Conservation (phyloP, 2,113 vertebrate species). For the Indri indri region DNA sequence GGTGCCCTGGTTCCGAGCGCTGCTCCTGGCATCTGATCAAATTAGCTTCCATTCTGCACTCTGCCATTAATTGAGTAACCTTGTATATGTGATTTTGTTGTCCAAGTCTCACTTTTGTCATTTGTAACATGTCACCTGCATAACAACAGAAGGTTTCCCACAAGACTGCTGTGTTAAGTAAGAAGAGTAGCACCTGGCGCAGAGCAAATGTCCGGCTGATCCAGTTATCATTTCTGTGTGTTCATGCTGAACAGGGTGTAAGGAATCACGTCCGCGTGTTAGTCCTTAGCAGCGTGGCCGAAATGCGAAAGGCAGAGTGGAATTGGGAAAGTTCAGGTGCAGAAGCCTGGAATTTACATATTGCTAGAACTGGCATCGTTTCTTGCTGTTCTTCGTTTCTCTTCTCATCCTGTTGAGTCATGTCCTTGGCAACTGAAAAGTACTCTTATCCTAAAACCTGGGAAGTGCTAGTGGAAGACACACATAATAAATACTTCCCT, state of each 20-base stretch:
- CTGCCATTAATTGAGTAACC: not conserved
- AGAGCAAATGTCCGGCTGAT: not conserved
- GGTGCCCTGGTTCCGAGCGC: accelerated
- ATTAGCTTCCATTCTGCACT: not conserved
- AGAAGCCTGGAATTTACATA: not conserved
- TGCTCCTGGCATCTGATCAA: not conserved
- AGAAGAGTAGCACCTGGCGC: not conserved
- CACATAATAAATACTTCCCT: not conserved
- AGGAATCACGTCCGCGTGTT: not conserved
- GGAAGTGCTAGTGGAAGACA: not conserved
- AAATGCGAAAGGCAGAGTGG: not conserved
- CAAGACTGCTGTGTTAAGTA: not conserved
- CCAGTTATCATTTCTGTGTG: not conserved
- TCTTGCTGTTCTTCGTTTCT: not conserved
- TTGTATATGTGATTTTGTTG: not conserved
- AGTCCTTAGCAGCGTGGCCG: not conserved
- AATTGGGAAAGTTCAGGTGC: not conserved
- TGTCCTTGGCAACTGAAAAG: not conserved
- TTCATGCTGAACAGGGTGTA: not conserved
- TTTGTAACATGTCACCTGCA: not conserved
- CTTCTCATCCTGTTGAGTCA: not conserved
- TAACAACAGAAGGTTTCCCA: not conserved
- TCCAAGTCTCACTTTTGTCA: not conserved
- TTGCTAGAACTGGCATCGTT: too few relatives aligned
- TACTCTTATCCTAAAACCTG: not conserved